Percentiles rank a stretch among this genome's conserved stretches.
Evolutionary conservation across 2,113 vertebrate species (phyloP).

Genomic region (Chaetorhynchus papuensis): DNA sequence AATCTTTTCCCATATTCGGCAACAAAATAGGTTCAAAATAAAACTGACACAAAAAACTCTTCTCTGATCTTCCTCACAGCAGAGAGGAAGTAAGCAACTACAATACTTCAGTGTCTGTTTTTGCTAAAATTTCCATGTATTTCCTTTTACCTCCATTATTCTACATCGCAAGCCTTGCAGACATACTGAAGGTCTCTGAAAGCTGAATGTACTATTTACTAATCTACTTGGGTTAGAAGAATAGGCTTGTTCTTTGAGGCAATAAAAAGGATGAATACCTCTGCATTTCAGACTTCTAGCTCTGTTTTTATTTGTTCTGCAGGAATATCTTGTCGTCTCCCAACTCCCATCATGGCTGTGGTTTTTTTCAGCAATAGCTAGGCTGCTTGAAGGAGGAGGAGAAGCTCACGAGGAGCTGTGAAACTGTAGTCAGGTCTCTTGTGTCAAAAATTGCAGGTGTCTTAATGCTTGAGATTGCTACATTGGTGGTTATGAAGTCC

Average conservation of each 20-base stretch:
- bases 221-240: slow-evolving; percentile 15
- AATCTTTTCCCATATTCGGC: slow-evolving; percentile 41
- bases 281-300: neutral
- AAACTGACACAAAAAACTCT: slow-evolving; percentile 23
- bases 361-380: neutral
- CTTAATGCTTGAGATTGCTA: neutral
- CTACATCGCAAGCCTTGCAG: neutral
- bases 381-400: neutral
- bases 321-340: neutral
- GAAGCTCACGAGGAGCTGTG: neutral
- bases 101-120: neutral
- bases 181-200: neutral
- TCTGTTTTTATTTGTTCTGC: slow-evolving; percentile 23
- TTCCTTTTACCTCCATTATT: slow-evolving; percentile 4
- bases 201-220: slow-evolving; percentile 21
- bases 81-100: neutral
- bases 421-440: neutral
- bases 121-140: neutral
- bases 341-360: neutral
- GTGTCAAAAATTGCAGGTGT: neutral
- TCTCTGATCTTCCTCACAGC: neutral
- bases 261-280: slow-evolving; percentile 18
- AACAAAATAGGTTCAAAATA: slow-evolving; percentile 8
- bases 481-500: neutral
- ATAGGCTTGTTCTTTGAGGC: neutral